Conservation (phyloP, 2,888 invertebrate species). For the Criorhina ranunculi region DNA sequence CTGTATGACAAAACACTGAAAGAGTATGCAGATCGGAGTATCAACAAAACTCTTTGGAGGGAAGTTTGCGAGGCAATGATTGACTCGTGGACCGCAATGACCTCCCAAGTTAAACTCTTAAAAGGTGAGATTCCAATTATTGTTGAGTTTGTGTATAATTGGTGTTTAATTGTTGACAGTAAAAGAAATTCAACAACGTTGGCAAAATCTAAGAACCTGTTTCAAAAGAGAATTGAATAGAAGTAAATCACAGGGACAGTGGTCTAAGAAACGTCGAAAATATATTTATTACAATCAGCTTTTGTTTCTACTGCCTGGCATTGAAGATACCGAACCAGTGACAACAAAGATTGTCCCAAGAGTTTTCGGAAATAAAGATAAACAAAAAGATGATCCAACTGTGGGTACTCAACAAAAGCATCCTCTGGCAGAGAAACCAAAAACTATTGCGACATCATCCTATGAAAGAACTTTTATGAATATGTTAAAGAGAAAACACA, state of each 20-base stretch:
- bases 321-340: background rate
- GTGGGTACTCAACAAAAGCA: background rate
- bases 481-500: background rate
- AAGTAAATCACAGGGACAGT: background rate
- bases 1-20: constrained; percentile 11
- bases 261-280: constrained; percentile 24
- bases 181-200: constrained; percentile 26
- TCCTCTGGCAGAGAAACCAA: background rate
- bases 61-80: constrained; percentile 26
- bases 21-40: background rate
- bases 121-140: constrained; percentile 5
- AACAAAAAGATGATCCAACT: background rate
- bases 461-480: background rate
- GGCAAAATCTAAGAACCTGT: constrained; percentile 30
- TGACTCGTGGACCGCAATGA: constrained; percentile 7
- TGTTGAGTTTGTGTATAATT: too few relatives aligned
- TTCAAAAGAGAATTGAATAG: constrained; percentile 25
- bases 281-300: constrained; percentile 20
- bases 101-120: background rate
- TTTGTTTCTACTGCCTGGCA: background rate
- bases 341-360: background rate
- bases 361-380: background rate
- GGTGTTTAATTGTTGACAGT: background rate
- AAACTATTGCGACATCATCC: background rate
- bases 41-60: constrained; percentile 18